These are phyloP conservation scores for Plotosus lineatus DNA, from an alignment of 2,113 vertebrate species.

Conservation along the genomic window DNA sequence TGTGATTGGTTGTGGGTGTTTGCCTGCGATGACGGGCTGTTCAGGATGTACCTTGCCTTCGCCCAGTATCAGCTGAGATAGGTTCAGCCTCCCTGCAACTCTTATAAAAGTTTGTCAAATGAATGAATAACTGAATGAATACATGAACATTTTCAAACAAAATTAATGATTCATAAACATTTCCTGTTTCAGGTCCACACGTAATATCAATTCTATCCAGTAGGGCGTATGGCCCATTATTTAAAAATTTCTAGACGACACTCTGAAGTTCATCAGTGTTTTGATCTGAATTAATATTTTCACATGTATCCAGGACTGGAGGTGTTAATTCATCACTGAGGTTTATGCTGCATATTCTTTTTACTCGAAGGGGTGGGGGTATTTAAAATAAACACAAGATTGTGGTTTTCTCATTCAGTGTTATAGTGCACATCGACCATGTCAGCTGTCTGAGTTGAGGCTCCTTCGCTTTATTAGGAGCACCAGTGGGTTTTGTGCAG, in stretches of 20 bases:
- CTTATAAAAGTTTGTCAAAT: too few relatives aligned
- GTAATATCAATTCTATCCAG: not conserved
- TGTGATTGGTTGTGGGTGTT: too few relatives aligned
- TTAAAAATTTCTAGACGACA: not conserved
- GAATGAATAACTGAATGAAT: too few relatives aligned
- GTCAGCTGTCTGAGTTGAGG: conserved; percentile 38
- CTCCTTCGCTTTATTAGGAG: conserved; percentile 59
- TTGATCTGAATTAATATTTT: not conserved
- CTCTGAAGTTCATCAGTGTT: not conserved
- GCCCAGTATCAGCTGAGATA: too few relatives aligned
- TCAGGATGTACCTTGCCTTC: too few relatives aligned
- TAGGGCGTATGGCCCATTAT: not conserved
- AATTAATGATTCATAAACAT: not conserved
- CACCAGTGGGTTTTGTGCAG: conserved; percentile 62
- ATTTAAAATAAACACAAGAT: conserved; percentile 46
- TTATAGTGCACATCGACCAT: conserved; percentile 11
- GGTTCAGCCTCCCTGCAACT: too few relatives aligned
- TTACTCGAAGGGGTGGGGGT: conserved; percentile 26
- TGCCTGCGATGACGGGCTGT: too few relatives aligned
- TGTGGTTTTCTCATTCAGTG: conserved; percentile 17
- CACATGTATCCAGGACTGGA: not conserved
- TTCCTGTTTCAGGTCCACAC: not conserved
- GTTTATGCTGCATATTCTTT: conserved; percentile 31
- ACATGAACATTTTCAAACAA: too few relatives aligned
- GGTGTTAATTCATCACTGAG: conserved; percentile 10